A percentile compares a stretch with the other conserved stretches of the same genome.
phyloP scores from a whole-genome alignment of 30 jellyfish, hydroid and myxozoan genomes.

The Rhopilema esculentum region DNA sequence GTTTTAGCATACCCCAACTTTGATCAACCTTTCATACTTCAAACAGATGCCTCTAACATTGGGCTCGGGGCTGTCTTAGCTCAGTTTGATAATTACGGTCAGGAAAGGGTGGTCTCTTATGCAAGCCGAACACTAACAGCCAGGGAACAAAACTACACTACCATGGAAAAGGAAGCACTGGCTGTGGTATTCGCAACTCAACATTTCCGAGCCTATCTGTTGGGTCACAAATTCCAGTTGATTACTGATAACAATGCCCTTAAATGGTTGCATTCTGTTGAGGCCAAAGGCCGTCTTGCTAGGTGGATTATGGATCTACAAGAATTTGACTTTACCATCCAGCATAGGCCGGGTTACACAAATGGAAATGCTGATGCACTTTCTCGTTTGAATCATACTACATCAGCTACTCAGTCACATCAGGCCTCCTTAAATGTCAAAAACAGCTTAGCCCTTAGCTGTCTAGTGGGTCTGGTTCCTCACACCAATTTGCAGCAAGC shows the following conservation, averaged over 20 bases:
- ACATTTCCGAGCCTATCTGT: constrained; percentile 47
- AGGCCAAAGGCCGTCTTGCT: constrained; percentile 57
- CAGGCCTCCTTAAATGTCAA: background rate
- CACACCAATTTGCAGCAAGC: constrained; percentile 20
- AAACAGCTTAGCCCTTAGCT: constrained; percentile 1
- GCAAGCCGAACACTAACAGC: constrained; percentile 39
- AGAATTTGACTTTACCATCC: constrained; percentile 26
- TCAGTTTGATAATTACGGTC: constrained; percentile 28
- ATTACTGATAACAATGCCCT: constrained; percentile 46
- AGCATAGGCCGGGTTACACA: constrained; percentile 41
- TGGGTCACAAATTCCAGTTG: constrained; percentile 27
- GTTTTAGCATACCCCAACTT: too few species aligned
- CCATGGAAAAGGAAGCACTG: constrained; percentile 70
- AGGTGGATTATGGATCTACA: constrained; percentile 51
- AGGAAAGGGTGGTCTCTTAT: constrained; percentile 43
- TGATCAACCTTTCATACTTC: too few species aligned
- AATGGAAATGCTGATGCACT: constrained; percentile 55
- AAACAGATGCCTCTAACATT: constrained; percentile 12
- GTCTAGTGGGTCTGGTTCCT: constrained; percentile 14
- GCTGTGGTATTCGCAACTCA: constrained; percentile 46
- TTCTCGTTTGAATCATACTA: background rate
- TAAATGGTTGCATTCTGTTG: constrained; percentile 44
- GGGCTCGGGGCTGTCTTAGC: constrained; percentile 54
- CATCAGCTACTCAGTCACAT: background rate
- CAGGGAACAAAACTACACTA: constrained; percentile 38